Conservation (phyloP, 1,140 invertebrate genomes). For the Dinothrombium tinctorium region DNA sequence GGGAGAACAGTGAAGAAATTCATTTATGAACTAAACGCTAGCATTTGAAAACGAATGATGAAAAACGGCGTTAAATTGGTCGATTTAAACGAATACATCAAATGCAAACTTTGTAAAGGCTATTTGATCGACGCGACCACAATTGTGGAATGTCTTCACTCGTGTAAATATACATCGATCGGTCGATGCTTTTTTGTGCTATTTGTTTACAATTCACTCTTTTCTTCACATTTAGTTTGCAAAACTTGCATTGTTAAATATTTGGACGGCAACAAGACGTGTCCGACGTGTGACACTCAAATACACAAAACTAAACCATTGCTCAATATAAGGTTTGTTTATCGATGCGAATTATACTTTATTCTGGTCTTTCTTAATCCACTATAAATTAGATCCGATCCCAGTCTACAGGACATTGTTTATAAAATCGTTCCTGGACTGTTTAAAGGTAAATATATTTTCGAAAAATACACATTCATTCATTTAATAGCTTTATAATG, state of each 20-base stretch:
- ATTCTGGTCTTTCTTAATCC: too few species aligned
- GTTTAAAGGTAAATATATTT: slow-evolving; percentile 36
- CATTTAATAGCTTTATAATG: too few species aligned
- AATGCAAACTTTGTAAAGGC: slow-evolving; percentile 63
- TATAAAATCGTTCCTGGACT: slow-evolving; percentile 84
- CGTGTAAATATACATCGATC: slow-evolving; percentile 37
- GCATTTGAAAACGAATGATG: too few species aligned
- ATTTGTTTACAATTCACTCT: slow-evolving; percentile 3
- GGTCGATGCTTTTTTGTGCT: not conserved
- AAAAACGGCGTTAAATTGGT: too few species aligned
- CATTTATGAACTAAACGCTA: too few species aligned
- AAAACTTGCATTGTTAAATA: slow-evolving; percentile 70
- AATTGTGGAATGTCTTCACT: slow-evolving; percentile 81
- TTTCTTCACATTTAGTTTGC: slow-evolving; percentile 39
- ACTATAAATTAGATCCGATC: slow-evolving; percentile 63
- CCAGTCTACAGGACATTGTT: slow-evolving; percentile 78
- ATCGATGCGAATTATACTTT: too few species aligned
- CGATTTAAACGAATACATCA: slow-evolving; percentile 43
- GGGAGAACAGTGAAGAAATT: too few species aligned
- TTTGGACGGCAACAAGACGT: slow-evolving; percentile 49
- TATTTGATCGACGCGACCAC: slow-evolving; percentile 88
- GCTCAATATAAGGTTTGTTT: slow-evolving; percentile 35
- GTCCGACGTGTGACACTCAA: slow-evolving; percentile 61
- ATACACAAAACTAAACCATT: slow-evolving; percentile 63
- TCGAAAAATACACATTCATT: too few species aligned